phyloP scores from a whole-genome alignment of 2,797 vertebrate species.

The Macrochelys suwanniensis region DNA sequence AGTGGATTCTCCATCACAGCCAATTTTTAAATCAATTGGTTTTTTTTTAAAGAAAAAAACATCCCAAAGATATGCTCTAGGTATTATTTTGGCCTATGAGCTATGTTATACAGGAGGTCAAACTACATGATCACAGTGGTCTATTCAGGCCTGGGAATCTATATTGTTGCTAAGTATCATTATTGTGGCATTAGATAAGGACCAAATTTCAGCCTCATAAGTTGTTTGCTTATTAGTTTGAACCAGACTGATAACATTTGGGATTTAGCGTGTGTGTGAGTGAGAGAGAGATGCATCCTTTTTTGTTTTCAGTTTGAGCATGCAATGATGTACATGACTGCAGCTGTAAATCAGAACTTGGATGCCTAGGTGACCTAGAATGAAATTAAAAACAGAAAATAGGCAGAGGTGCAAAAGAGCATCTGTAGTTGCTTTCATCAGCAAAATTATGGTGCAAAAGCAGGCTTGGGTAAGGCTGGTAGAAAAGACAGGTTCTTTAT shows the following conservation, averaged over 20 bases:
- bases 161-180: neutral
- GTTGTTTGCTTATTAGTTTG: neutral
- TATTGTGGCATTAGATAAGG: accelerated
- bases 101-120: neutral
- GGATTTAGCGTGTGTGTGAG: neutral
- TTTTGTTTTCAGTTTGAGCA: neutral
- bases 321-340: neutral
- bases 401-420: neutral
- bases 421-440: neutral
- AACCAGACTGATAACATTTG: neutral
- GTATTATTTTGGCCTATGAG: neutral
- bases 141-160: neutral
- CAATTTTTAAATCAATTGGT: neutral
- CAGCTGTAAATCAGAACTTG: neutral
- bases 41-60: neutral
- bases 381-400: neutral
- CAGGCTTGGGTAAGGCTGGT: neutral
- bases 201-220: neutral
- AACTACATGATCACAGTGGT: neutral
- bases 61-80: neutral
- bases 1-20: neutral
- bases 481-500: neutral
- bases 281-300: neutral
- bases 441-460: neutral
- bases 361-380: neutral